Conservation (phyloP, 2,113 vertebrate genomes). For the Tragelaphus imberbis region DNA sequence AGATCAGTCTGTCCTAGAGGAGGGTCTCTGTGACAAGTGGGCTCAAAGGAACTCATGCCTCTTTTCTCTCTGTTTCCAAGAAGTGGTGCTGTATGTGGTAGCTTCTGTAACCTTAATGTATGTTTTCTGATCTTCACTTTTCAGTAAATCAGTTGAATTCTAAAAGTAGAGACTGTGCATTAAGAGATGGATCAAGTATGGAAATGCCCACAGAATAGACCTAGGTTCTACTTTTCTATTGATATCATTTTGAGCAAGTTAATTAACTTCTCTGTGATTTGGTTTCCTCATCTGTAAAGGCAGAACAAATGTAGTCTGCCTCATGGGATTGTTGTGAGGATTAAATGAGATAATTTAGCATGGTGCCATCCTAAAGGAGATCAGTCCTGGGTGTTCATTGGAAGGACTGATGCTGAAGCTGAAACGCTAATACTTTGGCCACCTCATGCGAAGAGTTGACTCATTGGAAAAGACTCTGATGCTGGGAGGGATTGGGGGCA, state of each 20-base stretch:
- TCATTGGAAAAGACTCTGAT: no score
- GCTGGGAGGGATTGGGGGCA: no score
- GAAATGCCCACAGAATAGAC: not conserved
- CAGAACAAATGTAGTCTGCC: not conserved
- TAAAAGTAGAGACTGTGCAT: not conserved
- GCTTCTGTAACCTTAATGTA: not conserved
- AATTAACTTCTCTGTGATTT: not conserved
- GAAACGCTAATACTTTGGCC: no score
- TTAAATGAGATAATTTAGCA: not conserved
- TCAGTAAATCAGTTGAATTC: not conserved
- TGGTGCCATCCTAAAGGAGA: not conserved
- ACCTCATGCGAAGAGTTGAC: no score
- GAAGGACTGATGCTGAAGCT: no score
- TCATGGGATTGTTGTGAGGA: not conserved
- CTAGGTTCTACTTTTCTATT: not conserved
- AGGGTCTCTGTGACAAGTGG: not conserved
- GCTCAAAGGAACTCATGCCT: not conserved
- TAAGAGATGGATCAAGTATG: not conserved
- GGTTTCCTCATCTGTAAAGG: conserved; percentile 9
- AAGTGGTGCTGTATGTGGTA: not conserved
- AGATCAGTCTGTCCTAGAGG: not conserved
- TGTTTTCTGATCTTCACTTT: not conserved
- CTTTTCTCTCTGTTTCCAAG: not conserved
- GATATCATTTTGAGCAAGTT: not conserved
- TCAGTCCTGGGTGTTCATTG: no score